phyloP scores from a whole-genome alignment of 2,888 invertebrate species.

The Sinelater perroti region DNA sequence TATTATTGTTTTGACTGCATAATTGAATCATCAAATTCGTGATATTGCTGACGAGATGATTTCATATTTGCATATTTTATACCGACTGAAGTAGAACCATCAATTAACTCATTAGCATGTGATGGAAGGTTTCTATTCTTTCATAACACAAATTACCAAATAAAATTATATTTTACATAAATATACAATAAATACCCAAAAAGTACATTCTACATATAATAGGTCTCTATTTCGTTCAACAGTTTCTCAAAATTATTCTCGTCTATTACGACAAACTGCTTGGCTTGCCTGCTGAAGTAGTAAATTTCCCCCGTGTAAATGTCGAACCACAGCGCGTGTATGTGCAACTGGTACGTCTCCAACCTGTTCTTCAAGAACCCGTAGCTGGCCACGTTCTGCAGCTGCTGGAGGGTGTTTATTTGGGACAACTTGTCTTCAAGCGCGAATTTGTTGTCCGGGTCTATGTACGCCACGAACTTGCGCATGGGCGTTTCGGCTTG shows the following conservation, averaged over 20 bases:
- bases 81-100: no score
- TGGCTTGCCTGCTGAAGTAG: conserved; percentile 88
- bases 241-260: conserved; percentile 81
- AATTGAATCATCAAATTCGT: no score
- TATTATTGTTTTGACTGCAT: no score
- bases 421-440: conserved; percentile 94
- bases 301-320: conserved; percentile 96
- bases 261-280: conserved; percentile 86
- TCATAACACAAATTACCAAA: no score
- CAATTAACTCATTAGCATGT: no score
- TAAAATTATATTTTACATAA: neutral
- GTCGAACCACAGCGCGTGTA: conserved; percentile 97
- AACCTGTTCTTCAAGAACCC: conserved; percentile 86
- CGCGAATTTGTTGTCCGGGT: conserved; percentile 88
- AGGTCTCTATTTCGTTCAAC: conserved; percentile 78
- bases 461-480: conserved; percentile 92
- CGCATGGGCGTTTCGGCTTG: conserved; percentile 87
- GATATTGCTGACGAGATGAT: no score
- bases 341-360: conserved; percentile 82
- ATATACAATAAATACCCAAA: neutral
- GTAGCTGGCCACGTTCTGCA: conserved; percentile 93
- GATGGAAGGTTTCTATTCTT: no score
- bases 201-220: conserved; percentile 72
- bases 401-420: conserved; percentile 91
- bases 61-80: no score